These are phyloP conservation scores for Agrotis ipsilon DNA, from an alignment of 2,888 invertebrate species.

Conservation along the genomic window DNA sequence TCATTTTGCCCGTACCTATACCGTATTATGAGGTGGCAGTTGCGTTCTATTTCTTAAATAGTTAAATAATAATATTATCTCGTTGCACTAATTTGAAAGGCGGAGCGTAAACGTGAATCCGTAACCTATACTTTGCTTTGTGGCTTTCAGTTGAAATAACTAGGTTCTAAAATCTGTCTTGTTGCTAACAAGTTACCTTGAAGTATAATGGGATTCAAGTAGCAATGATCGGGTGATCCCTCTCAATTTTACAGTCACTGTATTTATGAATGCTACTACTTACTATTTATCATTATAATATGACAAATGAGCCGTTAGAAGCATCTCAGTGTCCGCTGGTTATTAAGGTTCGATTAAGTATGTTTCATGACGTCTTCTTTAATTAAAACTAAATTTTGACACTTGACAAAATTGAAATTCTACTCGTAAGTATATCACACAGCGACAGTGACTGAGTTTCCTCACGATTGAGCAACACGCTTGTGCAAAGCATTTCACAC, in stretches of 20 bases:
- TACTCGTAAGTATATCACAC: conserved; percentile 14
- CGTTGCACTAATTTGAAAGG: conserved; percentile 31
- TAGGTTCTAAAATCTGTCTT: conserved; percentile 2
- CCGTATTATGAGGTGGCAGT: conserved; percentile 11
- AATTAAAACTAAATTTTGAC: too few species aligned
- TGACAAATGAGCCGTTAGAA: too few species aligned
- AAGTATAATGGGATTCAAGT: background rate
- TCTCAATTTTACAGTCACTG: too few species aligned
- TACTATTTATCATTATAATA: too few species aligned
- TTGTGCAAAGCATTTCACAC: conserved; percentile 35
- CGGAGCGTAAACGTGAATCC: background rate
- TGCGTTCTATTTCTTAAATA: conserved; percentile 17
- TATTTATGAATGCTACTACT: too few species aligned
- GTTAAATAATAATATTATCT: too few species aligned
- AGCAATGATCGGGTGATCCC: background rate
- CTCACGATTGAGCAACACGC: conserved; percentile 25
- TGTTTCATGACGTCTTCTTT: too few species aligned
- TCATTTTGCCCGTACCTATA: too few species aligned
- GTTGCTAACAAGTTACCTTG: conserved; percentile 27
- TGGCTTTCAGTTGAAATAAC: conserved; percentile 22
- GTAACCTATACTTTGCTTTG: conserved; percentile 31
- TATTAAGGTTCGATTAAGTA: too few species aligned
- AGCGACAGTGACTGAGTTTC: conserved; percentile 4
- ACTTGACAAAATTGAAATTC: background rate
- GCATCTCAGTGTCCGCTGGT: too few species aligned